Base-by-base conservation (phyloP, 2,113 vertebrate species). In the Hemibagrus wyckioides region DNA sequence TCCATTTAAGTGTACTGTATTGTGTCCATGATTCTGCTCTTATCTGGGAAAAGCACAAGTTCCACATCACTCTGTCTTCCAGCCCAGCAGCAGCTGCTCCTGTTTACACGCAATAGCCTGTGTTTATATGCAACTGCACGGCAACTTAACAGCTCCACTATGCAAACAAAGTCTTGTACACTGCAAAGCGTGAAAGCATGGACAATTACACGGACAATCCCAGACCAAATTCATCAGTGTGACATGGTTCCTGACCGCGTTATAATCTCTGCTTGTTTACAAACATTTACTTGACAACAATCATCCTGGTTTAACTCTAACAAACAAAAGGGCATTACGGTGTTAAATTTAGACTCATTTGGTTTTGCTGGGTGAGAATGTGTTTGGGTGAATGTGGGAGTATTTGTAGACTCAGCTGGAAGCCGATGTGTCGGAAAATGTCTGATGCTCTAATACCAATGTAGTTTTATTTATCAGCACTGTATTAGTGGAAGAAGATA, bases 61-160 rank as follows among this genome's bases (percentile, higher is more conserved):
- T 82, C 50, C 50, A 39, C 59, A 67, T 10, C 65, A 14, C 28
- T 83, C 41, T 76, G 69, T 83, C 28, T 28, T 30, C 30, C 57
- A 83, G 59, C 71, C 81, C 81, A 56, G 6, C 15, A 33, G 57
- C 86, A 87, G 82, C 86, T 87, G 82, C 81, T 87, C 30, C 81
- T 87, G 86, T 87, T 87, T 87, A 87, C 54, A 67, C 19, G 50
- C 77, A 87, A 84, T 56, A 83, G 71, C 44, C 56, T 48, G 71
- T 84, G 81, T 83, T 87, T 84, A 87, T 83, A 84, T 75, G 83
- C 82, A 87, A 77, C 44, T 75, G 65, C 73, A 67, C 71, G 11
- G 71, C 81, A 77, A 77, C 81, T 67, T 79, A 83, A 87, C 73
- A 54, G 44, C 71, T 79, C 41, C 9, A 41, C 81, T 83, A 39